Evolutionary conservation across 2,113 vertebrate species (phyloP), one percentile per base, ranked within the genome.

Genomic region (Caracal caracal): DNA sequence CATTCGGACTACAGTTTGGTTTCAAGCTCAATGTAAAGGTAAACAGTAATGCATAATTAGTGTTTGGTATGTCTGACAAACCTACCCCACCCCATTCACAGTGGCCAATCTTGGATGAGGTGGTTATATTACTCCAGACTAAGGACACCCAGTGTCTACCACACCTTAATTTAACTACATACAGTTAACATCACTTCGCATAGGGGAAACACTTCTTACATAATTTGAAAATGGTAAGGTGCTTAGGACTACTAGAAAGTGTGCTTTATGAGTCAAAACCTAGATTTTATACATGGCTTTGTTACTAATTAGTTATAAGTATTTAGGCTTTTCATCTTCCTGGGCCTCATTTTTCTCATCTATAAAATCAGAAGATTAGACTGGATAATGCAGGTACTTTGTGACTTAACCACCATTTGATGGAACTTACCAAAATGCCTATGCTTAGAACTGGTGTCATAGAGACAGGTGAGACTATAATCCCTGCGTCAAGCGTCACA

Each of bases 191-290:
- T 40, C 16, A n/a, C 13, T 26, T 87, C 10, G 70, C 20, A 61
- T 4, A 13, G 75, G 6, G 87, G 65, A 93, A 92, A 87, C 4
- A 26, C 0, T 88, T 78, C 70, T 63, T 79, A 1, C 35, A 40
- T 78, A 63, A 79, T 80, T 94, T 89, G 70, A 89, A 95, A 90
- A 83, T 87, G 28, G 1, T 11, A 49, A 96, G 9, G 68, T 56
- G 20, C 22, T 30, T 68, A 43, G 10, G 10, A 17, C 33, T 61
- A 51, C 73, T 35, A 49, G 35, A 93, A 66, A 66, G 2, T 20
- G 2, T 0, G 33, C 63, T 66, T 1, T 76, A 51, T 73, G 33
- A 59, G 16, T 93, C 33, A 94, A 92, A 73, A 35, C 20, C 26
- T 79, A 92, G 81, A 56, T 75, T 91, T 24, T 68, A 10, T 43